Conservation (phyloP, 92 coral and sea anemone species). For the Metridium senile region DNA sequence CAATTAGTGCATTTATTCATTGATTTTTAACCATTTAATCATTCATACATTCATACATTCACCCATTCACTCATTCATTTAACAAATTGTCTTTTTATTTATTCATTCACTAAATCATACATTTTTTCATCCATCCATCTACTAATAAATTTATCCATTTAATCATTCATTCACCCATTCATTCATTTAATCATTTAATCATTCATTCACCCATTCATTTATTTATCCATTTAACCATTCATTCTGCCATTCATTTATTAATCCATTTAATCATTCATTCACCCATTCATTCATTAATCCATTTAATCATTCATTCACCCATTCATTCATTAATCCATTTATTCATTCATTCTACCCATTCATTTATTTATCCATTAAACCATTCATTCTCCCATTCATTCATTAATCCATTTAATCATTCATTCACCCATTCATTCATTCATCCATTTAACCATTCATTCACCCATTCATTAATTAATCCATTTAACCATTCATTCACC, state of each 20-base stretch:
- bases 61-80: background rate
- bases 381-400: background rate
- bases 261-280: no score
- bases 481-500: background rate
- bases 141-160: background rate
- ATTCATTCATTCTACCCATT: background rate
- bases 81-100: no score
- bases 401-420: background rate
- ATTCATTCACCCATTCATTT: background rate
- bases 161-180: background rate
- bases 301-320: background rate
- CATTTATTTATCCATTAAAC: background rate
- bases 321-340: background rate
- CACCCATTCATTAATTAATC: background rate
- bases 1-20: no score
- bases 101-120: no score
- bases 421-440: background rate
- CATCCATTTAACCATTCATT: background rate
- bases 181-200: background rate
- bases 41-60: background rate
- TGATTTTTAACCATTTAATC: no score
- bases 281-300: background rate
- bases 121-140: background rate
- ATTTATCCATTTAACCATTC: background rate
- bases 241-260: no score